phyloP scores from a whole-genome alignment of 2,888 invertebrate genomes.

The Hypomecis punctinalis region DNA sequence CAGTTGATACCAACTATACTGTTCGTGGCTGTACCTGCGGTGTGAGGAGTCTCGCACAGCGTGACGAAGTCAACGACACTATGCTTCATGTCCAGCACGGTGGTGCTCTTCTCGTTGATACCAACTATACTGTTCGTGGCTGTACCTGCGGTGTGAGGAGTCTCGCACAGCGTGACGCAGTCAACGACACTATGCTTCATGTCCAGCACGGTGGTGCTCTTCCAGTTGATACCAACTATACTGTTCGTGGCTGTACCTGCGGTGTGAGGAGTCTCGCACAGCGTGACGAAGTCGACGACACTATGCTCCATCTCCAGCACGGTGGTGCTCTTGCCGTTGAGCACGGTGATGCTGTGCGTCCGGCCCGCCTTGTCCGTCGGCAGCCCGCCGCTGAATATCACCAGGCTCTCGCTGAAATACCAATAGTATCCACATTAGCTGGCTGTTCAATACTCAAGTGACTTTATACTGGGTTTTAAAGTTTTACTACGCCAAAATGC shows the following conservation, averaged over 20 bases:
- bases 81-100: slow-evolving; percentile 99
- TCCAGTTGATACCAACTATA: no score
- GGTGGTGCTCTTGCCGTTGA: slow-evolving; percentile 98
- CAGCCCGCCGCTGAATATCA: slow-evolving; percentile 98
- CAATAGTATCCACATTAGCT: neutral
- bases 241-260: no score
- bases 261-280: slow-evolving; percentile 97
- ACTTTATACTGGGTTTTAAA: neutral
- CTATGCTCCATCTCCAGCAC: slow-evolving; percentile 99
- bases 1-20: no score
- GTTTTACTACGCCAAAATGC: neutral
- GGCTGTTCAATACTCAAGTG: neutral
- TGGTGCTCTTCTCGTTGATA: slow-evolving; percentile 98
- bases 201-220: no score
- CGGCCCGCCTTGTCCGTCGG: slow-evolving; percentile 95
- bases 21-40: no score
- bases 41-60: slow-evolving; percentile 97
- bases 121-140: no score
- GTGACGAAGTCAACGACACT: slow-evolving; percentile 98
- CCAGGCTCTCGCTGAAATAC: slow-evolving; percentile 92
- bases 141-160: no score
- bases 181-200: no score
- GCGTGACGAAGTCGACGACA: slow-evolving; percentile 97
- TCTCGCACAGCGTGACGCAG: no score
- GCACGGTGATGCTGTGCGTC: slow-evolving; percentile 97